Evolutionary conservation across 2,113 vertebrate genomes (phyloP), one percentile per base, ranked within the genome.

Genomic region (Rhinolophus ferrumequinum): DNA sequence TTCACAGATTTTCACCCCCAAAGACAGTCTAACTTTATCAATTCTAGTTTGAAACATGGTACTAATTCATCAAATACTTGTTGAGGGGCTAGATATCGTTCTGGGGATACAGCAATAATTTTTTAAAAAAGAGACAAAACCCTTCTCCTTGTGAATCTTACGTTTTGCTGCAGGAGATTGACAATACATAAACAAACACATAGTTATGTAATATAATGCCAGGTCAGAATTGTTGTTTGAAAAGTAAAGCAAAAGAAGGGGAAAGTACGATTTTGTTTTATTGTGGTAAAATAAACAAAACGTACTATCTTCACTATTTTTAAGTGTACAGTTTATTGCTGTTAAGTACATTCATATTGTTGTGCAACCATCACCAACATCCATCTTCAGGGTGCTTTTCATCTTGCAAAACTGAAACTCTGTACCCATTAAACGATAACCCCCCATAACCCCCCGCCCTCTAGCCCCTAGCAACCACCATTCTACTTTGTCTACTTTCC

Each of bases 351-450:
- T 38, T 38, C 33, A 72, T 52, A n/a, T 52, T 38, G 38, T 28
- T 77, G 64, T 21, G 41, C 15, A 72, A 52, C 14, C n/a, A 26
- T 62, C 54, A 72, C 18, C 52, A 52, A 24, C 19, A 38, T 70
- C 62, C 52, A 38, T 70, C 54, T 62, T n/a, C 64, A 72, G 41
- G 41, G 47, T 9, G 5, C 24, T 80, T 93, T 44, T 70, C 33
- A 52, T 52, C 84, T 41, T 62, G 26, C 41, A 88, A 62, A 88
- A 88, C 64, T 62, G 85, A 93, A 88, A 81, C n/a, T 70, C 84
- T 62, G 8, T 58, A 26, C 19, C 41, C 30, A 7, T 41, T 62
- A 93, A 67, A 52, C 38, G 41, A 11, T 52, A 50, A 33, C 41
- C 64, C n/a, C 64, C 75, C 26, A 41, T 41, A n/a, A 41, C 33